phyloP scores from a whole-genome alignment of 2,888 invertebrate genomes.

The Ectemnius continuus region DNA sequence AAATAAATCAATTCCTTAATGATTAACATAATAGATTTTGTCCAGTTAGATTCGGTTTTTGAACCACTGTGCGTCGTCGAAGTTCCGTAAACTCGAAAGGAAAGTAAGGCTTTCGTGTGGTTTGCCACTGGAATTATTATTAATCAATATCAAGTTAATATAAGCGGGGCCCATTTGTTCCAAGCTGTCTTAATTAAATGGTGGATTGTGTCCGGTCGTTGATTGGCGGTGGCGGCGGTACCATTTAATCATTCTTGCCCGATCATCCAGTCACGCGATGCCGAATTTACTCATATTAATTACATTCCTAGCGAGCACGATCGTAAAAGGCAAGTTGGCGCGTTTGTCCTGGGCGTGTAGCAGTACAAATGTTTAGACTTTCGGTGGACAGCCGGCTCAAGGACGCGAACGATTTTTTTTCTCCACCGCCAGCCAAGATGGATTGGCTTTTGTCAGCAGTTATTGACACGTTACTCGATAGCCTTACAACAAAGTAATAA shows the following conservation, averaged over 20 bases:
- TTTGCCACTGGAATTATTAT: conserved; percentile 8
- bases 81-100: too few relatives aligned
- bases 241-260: conserved; percentile 12
- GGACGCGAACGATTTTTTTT: background rate
- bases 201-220: conserved; percentile 9
- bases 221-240: background rate
- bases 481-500: too few relatives aligned
- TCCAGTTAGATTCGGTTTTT: too few relatives aligned
- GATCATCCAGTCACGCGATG: conserved; percentile 27
- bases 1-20: too few relatives aligned
- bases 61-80: too few relatives aligned
- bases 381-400: background rate
- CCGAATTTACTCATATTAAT: conserved; percentile 23
- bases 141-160: conserved; percentile 11
- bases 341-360: background rate
- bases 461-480: conserved; percentile 6
- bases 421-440: background rate
- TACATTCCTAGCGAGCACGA: conserved; percentile 7
- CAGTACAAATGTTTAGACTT: conserved; percentile 4
- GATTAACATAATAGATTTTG: too few relatives aligned
- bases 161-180: conserved; percentile 17
- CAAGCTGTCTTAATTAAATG: conserved; percentile 21
- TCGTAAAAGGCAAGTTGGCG: background rate
- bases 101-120: background rate
- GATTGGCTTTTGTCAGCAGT: background rate